These are phyloP conservation scores for Aculops lycopersici DNA, from an alignment of 1,140 invertebrate genomes.

Conservation along the genomic window DNA sequence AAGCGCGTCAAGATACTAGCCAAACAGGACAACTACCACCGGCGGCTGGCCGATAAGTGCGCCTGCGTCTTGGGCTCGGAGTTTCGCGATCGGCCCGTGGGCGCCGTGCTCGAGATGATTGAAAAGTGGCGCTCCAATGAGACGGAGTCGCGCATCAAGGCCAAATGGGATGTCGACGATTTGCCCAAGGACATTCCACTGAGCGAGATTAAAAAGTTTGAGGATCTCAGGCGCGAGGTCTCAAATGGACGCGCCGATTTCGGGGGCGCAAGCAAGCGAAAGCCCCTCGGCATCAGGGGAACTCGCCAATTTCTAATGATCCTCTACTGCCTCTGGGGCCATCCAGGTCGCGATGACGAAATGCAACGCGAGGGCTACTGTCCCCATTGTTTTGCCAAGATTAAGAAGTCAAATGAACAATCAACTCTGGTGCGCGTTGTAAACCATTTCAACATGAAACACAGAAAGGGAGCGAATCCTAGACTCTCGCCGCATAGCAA, in stretches of 20 bases:
- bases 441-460: neutral
- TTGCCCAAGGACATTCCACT: neutral
- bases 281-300: neutral
- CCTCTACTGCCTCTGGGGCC: neutral
- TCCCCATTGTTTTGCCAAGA: neutral
- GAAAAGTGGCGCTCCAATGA: neutral
- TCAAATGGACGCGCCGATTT: neutral
- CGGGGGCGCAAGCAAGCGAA: neutral
- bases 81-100: neutral
- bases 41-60: neutral
- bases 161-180: neutral
- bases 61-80: neutral
- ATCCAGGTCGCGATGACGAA: neutral
- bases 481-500: neutral
- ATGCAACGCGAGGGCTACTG: neutral
- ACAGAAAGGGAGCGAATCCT: neutral
- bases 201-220: neutral
- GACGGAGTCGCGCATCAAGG: neutral
- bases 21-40: neutral
- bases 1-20: neutral
- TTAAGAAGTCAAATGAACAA: neutral
- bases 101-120: neutral
- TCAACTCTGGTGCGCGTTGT: neutral
- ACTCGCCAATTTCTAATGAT: neutral
- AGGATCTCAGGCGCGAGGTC: neutral